A percentile compares a stretch with the other conserved stretches of the same genome.
Conservation (phyloP, 1,140 invertebrate species). For the Rhagoletis zephyria region DNA sequence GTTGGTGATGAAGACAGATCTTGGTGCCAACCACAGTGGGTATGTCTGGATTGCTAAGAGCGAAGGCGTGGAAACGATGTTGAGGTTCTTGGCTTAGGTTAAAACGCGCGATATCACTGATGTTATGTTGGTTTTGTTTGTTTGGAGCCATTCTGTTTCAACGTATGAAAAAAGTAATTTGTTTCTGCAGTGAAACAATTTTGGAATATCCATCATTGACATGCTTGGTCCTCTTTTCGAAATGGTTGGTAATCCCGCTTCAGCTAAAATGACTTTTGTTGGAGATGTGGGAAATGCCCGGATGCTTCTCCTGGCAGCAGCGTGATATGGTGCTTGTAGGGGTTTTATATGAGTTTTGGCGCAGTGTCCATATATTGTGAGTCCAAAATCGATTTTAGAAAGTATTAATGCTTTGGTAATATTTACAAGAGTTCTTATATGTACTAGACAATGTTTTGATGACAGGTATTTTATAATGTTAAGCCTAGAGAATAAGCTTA, state of each 20-base stretch:
- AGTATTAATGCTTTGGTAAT: not conserved
- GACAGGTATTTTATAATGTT: slow-evolving; percentile 24
- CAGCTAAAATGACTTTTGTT: not conserved
- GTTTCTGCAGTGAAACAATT: not conserved
- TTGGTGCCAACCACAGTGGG: not conserved
- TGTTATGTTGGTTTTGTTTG: not conserved
- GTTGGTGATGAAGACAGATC: not conserved
- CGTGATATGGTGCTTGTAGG: not conserved
- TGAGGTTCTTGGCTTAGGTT: not conserved
- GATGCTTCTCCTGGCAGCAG: not conserved
- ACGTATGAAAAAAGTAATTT: not conserved
- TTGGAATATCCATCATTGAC: slow-evolving; percentile 3
- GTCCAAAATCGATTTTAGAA: not conserved
- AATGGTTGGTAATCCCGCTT: not conserved
- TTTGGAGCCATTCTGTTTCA: not conserved
- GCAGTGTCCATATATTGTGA: slow-evolving; percentile 6
- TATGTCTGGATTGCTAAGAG: not conserved
- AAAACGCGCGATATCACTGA: not conserved
- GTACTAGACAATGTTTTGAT: slow-evolving; percentile 16
- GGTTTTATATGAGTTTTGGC: not conserved
- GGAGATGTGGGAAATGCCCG: not conserved
- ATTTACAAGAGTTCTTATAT: not conserved
- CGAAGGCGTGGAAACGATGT: not conserved
- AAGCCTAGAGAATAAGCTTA: not conserved
- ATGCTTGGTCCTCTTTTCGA: not conserved